Evolutionary conservation across 2,888 invertebrate species (phyloP).

Genomic region (Parthenolecanium corni): DNA sequence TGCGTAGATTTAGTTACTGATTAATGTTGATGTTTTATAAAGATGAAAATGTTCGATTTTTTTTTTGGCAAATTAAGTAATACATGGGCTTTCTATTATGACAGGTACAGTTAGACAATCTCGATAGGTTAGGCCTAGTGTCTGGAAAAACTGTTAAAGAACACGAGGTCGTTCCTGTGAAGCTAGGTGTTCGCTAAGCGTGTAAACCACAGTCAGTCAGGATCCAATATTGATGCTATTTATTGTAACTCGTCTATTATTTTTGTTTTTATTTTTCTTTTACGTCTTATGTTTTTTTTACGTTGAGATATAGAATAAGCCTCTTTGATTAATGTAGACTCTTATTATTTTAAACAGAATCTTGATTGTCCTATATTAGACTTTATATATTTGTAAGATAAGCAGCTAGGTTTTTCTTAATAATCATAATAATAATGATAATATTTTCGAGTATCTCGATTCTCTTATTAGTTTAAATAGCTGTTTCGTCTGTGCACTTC

Average conservation of each 20-base stretch:
- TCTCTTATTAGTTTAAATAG: background rate
- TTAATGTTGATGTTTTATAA: too few relatives aligned
- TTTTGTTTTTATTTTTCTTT: background rate
- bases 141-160: constrained; percentile 12
- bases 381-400: constrained; percentile 14
- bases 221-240: constrained; percentile 10
- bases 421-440: background rate
- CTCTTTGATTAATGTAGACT: constrained; percentile 5
- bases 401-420: constrained; percentile 16
- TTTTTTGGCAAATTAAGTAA: constrained; percentile 1
- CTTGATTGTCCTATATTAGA: constrained; percentile 16
- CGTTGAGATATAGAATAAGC: constrained; percentile 6
- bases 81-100: constrained; percentile 24
- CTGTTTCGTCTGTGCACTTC: background rate
- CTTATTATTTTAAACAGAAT: constrained; percentile 9
- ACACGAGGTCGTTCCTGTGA: constrained; percentile 15
- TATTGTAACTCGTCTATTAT: constrained; percentile 4
- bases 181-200: constrained; percentile 25
- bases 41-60: background rate
- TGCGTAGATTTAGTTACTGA: too few relatives aligned
- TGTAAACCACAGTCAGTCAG: constrained; percentile 24
- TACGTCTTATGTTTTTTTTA: constrained; percentile 1
- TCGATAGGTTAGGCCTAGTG: constrained; percentile 22
- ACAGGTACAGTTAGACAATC: constrained; percentile 18
- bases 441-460: too few relatives aligned